Percentiles rank a stretch among this genome's conserved stretches.
Conservation (phyloP, 2,888 invertebrate species). For the Eupithecia subumbrata region DNA sequence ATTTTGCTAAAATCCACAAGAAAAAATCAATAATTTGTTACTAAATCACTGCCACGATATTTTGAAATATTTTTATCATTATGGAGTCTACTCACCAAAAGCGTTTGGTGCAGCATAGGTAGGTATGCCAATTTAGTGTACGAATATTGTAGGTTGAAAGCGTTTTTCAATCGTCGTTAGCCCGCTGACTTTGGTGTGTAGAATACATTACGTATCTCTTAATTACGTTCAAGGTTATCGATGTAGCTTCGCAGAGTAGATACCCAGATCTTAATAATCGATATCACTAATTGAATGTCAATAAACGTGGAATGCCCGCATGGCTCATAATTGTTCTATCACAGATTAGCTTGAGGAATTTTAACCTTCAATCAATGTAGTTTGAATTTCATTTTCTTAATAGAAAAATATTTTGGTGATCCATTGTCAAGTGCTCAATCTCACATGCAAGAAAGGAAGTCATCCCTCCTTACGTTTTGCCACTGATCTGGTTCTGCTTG, state of each 20-base stretch:
- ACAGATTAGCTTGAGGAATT: background rate
- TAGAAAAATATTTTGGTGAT: background rate
- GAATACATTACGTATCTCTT: too few species aligned
- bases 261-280: background rate
- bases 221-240: background rate
- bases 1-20: too few species aligned
- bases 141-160: too few species aligned
- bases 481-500: background rate
- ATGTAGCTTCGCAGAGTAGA: background rate
- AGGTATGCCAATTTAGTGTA: too few species aligned
- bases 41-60: too few species aligned
- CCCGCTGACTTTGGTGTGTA: too few species aligned
- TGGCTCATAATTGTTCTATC: background rate
- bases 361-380: background rate
- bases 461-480: too few species aligned
- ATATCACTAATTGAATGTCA: slow-evolving; percentile 19
- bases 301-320: slow-evolving; percentile 17
- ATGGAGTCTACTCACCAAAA: too few species aligned
- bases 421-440: background rate
- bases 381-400: background rate
- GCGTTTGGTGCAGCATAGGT: too few species aligned
- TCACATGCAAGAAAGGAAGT: background rate
- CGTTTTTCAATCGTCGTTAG: too few species aligned
- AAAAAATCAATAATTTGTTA: too few species aligned
- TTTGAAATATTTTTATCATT: too few species aligned